These are phyloP conservation scores for Ceyx melanurus DNA, from an alignment of 2,113 vertebrate genomes.

Conservation along the genomic window DNA sequence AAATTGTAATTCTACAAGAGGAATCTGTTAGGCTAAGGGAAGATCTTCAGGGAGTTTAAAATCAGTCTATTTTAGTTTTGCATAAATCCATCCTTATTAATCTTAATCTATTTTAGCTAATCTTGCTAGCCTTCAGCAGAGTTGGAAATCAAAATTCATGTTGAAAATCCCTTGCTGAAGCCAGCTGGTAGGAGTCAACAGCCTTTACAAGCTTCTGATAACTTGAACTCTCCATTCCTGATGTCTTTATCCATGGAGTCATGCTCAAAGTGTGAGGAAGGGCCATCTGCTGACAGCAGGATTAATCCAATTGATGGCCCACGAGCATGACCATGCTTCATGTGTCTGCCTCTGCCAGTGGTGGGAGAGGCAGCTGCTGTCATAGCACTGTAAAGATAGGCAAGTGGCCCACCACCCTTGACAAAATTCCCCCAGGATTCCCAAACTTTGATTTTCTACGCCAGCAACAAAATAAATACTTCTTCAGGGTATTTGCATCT, in stretches of 20 bases:
- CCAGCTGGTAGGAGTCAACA: neutral
- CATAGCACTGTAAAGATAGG: neutral
- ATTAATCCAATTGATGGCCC: neutral
- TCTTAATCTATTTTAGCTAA: conserved; percentile 11
- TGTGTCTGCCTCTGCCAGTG: neutral
- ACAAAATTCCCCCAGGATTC: neutral
- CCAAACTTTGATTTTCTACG: neutral
- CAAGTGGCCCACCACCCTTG: neutral
- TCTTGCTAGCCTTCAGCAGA: neutral
- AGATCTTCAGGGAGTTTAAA: neutral
- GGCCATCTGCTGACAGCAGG: conserved; percentile 40
- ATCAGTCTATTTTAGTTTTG: conserved; percentile 10
- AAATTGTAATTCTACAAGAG: neutral
- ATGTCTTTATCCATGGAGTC: conserved; percentile 23
- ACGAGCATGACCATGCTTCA: neutral
- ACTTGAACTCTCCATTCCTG: neutral
- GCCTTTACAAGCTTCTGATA: neutral
- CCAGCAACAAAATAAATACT: neutral
- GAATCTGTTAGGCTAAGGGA: neutral
- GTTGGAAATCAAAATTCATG: neutral
- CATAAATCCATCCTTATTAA: neutral
- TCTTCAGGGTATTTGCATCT: conserved; percentile 1
- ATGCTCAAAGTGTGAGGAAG: neutral
- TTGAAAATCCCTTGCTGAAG: neutral
- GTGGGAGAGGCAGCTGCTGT: neutral